phyloP scores from a whole-genome alignment of 2,888 invertebrate genomes.

The Platycnemis pennipes region DNA sequence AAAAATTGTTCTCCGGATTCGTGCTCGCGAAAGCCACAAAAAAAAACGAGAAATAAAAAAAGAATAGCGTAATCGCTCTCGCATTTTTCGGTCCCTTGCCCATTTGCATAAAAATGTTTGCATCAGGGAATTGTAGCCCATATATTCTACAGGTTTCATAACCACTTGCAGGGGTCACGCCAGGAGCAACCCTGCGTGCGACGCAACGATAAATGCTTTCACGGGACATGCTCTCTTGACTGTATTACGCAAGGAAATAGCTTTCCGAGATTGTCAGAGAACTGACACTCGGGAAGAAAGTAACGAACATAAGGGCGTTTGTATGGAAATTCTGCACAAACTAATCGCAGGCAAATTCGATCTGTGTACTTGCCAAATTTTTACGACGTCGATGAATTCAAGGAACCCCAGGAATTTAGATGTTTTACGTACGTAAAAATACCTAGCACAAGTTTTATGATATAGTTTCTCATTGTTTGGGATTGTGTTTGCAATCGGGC shows the following conservation, averaged over 20 bases:
- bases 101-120: not conserved
- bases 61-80: not conserved
- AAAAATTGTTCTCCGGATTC: not conserved
- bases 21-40: not conserved
- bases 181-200: not conserved
- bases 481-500: too few species aligned
- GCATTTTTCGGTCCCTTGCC: not conserved
- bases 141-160: slow-evolving; percentile 6
- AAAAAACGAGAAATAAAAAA: not conserved
- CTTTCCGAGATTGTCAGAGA: not conserved
- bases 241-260: not conserved
- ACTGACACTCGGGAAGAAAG: not conserved
- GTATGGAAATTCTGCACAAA: not conserved
- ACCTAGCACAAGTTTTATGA: too few species aligned
- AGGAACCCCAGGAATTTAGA: too few species aligned
- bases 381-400: too few species aligned
- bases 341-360: not conserved
- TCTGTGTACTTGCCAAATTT: too few species aligned
- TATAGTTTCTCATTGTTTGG: too few species aligned
- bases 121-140: not conserved
- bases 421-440: too few species aligned
- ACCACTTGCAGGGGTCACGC: not conserved
- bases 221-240: not conserved
- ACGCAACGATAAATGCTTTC: not conserved
- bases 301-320: not conserved